Base-by-base conservation (phyloP, 2,888 invertebrate species). In the Acleris holmiana region DNA sequence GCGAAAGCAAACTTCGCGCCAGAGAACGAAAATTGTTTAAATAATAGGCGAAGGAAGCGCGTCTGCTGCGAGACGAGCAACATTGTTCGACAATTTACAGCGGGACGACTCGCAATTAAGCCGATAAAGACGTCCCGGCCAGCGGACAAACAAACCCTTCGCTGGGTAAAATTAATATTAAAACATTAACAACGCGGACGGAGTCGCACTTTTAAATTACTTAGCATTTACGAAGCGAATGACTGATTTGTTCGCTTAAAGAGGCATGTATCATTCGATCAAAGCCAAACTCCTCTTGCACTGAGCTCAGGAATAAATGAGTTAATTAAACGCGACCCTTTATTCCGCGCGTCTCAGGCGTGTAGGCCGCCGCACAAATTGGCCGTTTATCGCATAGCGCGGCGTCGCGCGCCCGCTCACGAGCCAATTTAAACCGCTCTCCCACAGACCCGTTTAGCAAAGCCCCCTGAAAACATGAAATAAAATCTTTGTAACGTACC, bases 391-490 rank as follows among this genome's bases (percentile, higher is more conserved):
- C 75, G 83, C 82, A 73, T 66, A 68, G 73, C 72, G 73, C 74
- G 71, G 73, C 77, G 76, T 76, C 82, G 75, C 77, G 72, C 75
- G 69, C 69, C 63, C 76, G 79, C 86, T 86, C 82, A 76, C 76
- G 76, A 85, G 78, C 76, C 83, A 86, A 87, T 90, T 87, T 84
- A 79, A 86, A 81, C 74, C 76, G 73, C 79, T 79, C 74, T 72
- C 71, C 76, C 76, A 73, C 79, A 76, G 74, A 74, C 71, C 69
- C 73, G 71, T 72, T 73, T 77, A 78, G 81, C 80, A 84, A 86
- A 85, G 77, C 76, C 74, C 73, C 76, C 75, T 73, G 75, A 80
- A 82, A 85, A 86, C 83, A 85, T 82, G 80, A 82, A 85, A 86
- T 85, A 85, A 86, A 85, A 83, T 79, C 70, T 71, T 78, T 75